phyloP scores from a whole-genome alignment of 1,140 invertebrate genomes.

The Cydia amplana region DNA sequence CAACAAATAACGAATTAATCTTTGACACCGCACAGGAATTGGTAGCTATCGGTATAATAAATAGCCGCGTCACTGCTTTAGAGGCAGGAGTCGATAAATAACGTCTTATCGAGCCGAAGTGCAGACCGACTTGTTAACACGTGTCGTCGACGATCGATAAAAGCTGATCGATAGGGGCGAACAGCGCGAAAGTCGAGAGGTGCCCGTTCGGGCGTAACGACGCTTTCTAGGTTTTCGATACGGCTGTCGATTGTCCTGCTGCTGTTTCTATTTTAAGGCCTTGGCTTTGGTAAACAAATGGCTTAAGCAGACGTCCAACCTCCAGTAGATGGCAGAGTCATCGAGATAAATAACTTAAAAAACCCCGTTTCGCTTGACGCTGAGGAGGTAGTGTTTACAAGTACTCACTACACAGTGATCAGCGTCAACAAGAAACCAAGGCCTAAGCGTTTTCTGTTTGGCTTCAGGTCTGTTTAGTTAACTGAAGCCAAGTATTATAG shows the following conservation, averaged over 20 bases:
- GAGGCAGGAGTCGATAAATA: conserved; percentile 42
- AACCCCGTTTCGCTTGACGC: no score
- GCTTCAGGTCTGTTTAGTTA: no score
- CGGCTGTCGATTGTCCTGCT: conserved; percentile 19
- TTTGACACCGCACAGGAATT: conserved; percentile 28
- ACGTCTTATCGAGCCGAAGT: conserved; percentile 42
- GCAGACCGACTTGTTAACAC: conserved; percentile 49
- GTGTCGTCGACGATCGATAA: conserved; percentile 41
- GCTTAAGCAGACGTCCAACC: no score
- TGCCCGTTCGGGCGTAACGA: conserved; percentile 31
- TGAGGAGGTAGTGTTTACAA: no score
- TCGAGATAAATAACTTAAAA: no score
- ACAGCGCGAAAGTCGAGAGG: conserved; percentile 27
- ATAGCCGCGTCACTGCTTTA: conserved; percentile 38
- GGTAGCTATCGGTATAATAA: conserved; percentile 37
- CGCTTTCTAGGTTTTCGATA: conserved; percentile 33
- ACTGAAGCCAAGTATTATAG: no score
- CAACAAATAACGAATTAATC: conserved; percentile 33
- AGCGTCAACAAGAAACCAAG: no score
- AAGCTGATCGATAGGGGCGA: conserved; percentile 39
- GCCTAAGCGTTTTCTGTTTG: no score
- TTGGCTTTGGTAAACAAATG: no score
- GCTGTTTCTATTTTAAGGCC: not conserved
- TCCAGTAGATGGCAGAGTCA: no score
- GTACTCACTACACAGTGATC: no score